phyloP scores from a whole-genome alignment of 2,888 invertebrate genomes.

The Sphinx pinastri region DNA sequence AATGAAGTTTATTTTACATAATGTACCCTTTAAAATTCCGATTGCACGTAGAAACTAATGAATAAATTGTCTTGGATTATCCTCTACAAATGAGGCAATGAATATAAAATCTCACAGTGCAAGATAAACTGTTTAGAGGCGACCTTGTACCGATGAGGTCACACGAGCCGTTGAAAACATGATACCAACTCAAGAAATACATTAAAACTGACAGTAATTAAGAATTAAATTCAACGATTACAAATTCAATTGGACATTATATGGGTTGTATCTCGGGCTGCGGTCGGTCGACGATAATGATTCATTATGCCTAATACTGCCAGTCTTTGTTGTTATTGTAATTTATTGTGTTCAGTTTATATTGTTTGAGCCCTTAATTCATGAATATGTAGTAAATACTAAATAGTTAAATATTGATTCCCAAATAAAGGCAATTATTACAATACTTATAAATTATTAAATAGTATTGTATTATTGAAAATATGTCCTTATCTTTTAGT shows the following conservation, averaged over 20 bases:
- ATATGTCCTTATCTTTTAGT: too few species aligned
- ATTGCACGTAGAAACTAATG: background rate
- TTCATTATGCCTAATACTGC: background rate
- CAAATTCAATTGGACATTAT: constrained; percentile 23
- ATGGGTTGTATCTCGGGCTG: background rate
- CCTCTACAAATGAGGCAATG: background rate
- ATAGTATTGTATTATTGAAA: too few species aligned
- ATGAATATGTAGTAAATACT: background rate
- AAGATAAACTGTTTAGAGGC: background rate
- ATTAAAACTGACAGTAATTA: constrained; percentile 17
- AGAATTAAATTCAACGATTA: constrained; percentile 25
- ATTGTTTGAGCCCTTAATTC: constrained; percentile 1
- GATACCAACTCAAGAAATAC: constrained; percentile 15
- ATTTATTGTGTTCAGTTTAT: background rate
- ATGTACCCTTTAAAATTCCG: background rate
- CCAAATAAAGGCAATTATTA: too few species aligned
- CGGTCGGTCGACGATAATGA: background rate
- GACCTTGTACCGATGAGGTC: constrained; percentile 26
- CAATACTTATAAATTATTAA: too few species aligned
- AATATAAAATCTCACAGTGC: background rate
- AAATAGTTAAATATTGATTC: background rate
- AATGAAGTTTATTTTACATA: background rate
- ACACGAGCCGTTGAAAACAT: constrained; percentile 21
- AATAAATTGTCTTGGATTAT: constrained; percentile 1
- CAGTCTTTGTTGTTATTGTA: background rate